phyloP scores from a whole-genome alignment of 2,888 invertebrate genomes.

The Drosophila hamatofila region DNA sequence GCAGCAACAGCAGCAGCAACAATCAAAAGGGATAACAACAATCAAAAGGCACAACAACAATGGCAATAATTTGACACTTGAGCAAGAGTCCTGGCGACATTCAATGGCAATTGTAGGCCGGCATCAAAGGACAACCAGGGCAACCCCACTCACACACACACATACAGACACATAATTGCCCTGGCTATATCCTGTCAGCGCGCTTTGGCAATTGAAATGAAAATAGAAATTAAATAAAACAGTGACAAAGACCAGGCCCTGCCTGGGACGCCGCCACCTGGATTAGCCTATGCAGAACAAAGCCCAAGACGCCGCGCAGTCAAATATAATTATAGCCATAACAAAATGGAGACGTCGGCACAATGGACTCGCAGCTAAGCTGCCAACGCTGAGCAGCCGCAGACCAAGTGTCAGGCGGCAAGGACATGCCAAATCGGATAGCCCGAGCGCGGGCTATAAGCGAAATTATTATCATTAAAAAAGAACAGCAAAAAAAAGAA shows the following conservation, averaged over 20 bases:
- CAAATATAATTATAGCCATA: conserved; percentile 79
- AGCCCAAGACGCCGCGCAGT: conserved; percentile 50
- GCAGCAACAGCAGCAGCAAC: conserved; percentile 18
- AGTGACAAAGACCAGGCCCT: conserved; percentile 47
- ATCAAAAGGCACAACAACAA: conserved; percentile 23
- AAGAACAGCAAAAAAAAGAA: not conserved
- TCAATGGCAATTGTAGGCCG: conserved; percentile 56
- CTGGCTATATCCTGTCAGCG: conserved; percentile 15
- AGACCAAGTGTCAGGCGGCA: conserved; percentile 58
- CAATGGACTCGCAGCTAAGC: conserved; percentile 47
- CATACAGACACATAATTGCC: not conserved
- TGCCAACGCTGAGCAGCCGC: conserved; percentile 48
- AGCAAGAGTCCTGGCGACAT: conserved; percentile 50
- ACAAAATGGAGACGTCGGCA: conserved; percentile 73
- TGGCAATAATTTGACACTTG: conserved; percentile 70
- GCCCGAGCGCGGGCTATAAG: conserved; percentile 37
- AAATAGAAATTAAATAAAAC: conserved; percentile 73
- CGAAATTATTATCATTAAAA: conserved; percentile 76
- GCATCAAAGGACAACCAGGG: conserved; percentile 47
- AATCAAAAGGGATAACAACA: conserved; percentile 21
- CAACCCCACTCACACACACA: not conserved
- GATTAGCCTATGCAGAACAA: conserved; percentile 62
- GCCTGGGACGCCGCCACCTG: conserved; percentile 61
- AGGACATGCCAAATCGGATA: conserved; percentile 18
- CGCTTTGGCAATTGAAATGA: conserved; percentile 62